These are phyloP conservation scores for Pampus argenteus DNA, from an alignment of 2,797 vertebrate species.

Conservation along the genomic window DNA sequence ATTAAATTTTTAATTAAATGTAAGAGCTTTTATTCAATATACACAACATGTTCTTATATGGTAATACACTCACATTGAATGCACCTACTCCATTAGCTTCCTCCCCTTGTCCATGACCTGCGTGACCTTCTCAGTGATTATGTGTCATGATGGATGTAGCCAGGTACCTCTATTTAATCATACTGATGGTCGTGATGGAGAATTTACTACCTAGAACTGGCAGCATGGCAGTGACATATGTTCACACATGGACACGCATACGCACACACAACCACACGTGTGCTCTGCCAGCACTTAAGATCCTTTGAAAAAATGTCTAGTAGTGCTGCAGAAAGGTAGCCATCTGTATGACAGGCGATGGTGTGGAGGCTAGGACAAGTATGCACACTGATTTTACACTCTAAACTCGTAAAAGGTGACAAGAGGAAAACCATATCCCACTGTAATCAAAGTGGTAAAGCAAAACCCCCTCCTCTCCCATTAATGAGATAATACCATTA, in stretches of 20 bases:
- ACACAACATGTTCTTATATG: conserved; percentile 36
- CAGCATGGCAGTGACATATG: conserved; percentile 77
- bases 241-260: conserved; percentile 38
- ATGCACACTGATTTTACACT: neutral
- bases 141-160: conserved; percentile 78
- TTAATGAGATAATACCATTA: no score
- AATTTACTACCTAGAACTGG: conserved; percentile 74
- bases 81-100: conserved; percentile 63
- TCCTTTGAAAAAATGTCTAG: conserved; percentile 27
- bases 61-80: conserved; percentile 46
- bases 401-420: neutral
- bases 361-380: neutral
- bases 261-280: neutral
- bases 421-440: neutral
- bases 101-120: conserved; percentile 62
- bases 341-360: conserved; percentile 16
- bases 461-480: no score
- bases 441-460: neutral
- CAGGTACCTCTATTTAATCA: conserved; percentile 78
- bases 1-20: conserved; percentile 26
- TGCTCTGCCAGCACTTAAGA: conserved; percentile 27
- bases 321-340: conserved; percentile 19
- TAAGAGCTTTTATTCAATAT: conserved; percentile 37
- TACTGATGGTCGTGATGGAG: conserved; percentile 75
- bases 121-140: conserved; percentile 74